These are phyloP conservation scores for Piscicola geometra DNA, from an alignment of 2,888 invertebrate species.

Conservation along the genomic window DNA sequence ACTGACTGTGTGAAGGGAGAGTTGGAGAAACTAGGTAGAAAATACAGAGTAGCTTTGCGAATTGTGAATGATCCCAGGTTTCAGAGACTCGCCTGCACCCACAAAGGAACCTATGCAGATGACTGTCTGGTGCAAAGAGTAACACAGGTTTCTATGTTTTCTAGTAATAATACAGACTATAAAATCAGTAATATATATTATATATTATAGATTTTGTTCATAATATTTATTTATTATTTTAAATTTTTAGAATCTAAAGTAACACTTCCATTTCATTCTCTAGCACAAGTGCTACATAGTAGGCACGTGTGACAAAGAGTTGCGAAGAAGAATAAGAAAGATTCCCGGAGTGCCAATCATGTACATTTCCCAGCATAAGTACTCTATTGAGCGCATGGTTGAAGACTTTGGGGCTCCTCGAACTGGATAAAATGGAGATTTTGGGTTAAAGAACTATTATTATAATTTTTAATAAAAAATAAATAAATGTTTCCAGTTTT, in stretches of 20 bases:
- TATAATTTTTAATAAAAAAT: too few species aligned
- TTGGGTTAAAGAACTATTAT: too few species aligned
- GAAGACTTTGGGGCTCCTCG: slow-evolving; percentile 91
- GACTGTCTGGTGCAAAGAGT: slow-evolving; percentile 94
- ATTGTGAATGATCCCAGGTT: slow-evolving; percentile 91
- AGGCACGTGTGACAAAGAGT: slow-evolving; percentile 95
- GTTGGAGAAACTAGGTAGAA: slow-evolving; percentile 89
- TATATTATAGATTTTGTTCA: neutral
- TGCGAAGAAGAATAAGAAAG: slow-evolving; percentile 88
- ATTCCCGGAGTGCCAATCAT: slow-evolving; percentile 98
- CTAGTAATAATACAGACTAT: too few species aligned
- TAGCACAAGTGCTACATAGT: slow-evolving; percentile 99
- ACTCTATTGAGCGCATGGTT: slow-evolving; percentile 95
- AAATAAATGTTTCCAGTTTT: too few species aligned
- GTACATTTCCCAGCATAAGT: slow-evolving; percentile 74
- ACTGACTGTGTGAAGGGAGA: slow-evolving; percentile 97
- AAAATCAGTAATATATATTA: too few species aligned
- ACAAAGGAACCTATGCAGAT: slow-evolving; percentile 97
- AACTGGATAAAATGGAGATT: slow-evolving; percentile 44
- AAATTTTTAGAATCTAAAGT: neutral
- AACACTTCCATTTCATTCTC: slow-evolving; percentile 41
- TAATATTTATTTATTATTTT: slow-evolving; percentile 14
- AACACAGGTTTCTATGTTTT: slow-evolving; percentile 64
- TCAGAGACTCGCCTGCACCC: slow-evolving; percentile 83
- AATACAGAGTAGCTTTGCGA: slow-evolving; percentile 83